A percentile compares a stretch with the other conserved stretches of the same genome.
Evolutionary conservation across 2,888 invertebrate species (phyloP).

Genomic region (Peribatodes rhomboidaria): DNA sequence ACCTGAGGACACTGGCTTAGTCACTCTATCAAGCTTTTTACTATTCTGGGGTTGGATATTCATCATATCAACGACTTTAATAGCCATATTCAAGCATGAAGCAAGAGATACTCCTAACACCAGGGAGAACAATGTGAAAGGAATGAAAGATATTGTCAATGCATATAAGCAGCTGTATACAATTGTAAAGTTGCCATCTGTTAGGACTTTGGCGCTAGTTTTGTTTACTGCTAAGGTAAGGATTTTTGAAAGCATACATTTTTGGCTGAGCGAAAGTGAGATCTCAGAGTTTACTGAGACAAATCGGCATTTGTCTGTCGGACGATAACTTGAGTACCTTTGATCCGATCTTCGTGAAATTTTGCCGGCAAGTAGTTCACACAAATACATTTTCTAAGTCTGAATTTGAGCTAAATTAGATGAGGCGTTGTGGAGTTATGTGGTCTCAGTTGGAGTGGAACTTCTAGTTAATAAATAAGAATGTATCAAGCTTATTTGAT

Average conservation of each 20-base stretch:
- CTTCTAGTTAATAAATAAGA: no score
- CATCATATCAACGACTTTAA: slow-evolving; percentile 94
- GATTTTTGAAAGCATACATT: neutral
- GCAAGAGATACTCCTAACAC: slow-evolving; percentile 73
- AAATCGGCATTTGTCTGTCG: no score
- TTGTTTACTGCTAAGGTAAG: slow-evolving; percentile 95
- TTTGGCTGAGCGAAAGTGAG: no score
- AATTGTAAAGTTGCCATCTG: slow-evolving; percentile 93
- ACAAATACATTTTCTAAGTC: no score
- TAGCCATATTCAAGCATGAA: slow-evolving; percentile 96
- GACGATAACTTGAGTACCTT: no score
- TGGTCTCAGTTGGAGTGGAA: no score
- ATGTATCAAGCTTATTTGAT: neutral
- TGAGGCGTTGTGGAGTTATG: no score
- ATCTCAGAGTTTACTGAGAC: no score
- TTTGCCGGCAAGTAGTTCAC: no score
- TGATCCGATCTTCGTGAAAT: no score
- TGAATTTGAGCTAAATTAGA: no score
- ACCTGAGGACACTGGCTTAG: slow-evolving; percentile 90
- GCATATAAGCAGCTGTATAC: slow-evolving; percentile 94
- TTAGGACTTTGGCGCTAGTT: slow-evolving; percentile 92
- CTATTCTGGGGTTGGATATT: slow-evolving; percentile 98
- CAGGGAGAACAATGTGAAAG: slow-evolving; percentile 68
- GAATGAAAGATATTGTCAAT: slow-evolving; percentile 79
- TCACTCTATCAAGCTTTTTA: slow-evolving; percentile 93